phyloP scores from a whole-genome alignment of 2,113 vertebrate genomes.

The Athene noctua region DNA sequence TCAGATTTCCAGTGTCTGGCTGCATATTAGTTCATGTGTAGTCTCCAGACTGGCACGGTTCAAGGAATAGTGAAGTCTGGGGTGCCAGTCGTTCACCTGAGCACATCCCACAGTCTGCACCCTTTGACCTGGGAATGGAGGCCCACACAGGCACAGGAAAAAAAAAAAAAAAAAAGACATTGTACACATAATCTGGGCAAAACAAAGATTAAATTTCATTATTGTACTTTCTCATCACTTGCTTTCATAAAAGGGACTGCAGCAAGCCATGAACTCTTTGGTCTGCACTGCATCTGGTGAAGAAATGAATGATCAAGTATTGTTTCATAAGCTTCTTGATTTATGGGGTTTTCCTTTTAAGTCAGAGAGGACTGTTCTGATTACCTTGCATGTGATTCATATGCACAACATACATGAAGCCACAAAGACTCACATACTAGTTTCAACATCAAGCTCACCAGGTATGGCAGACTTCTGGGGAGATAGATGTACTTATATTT shows the following conservation, averaged over 20 bases:
- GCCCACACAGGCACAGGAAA: neutral
- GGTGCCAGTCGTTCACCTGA: neutral
- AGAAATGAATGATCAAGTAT: neutral
- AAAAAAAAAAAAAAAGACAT: neutral
- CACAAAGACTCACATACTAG: neutral
- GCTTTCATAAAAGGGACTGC: neutral
- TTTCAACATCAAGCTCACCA: neutral
- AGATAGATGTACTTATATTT: neutral
- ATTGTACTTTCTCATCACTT: neutral
- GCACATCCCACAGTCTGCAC: neutral
- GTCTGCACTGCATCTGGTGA: neutral
- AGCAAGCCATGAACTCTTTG: neutral
- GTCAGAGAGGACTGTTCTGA: neutral
- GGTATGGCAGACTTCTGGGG: neutral
- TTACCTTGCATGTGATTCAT: neutral
- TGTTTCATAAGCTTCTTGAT: neutral
- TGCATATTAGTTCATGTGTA: accelerated
- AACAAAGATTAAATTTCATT: neutral
- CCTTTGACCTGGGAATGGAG: neutral
- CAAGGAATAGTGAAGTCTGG: neutral
- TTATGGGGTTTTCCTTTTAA: neutral
- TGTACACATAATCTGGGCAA: neutral
- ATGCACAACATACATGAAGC: neutral
- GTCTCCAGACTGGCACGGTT: neutral
- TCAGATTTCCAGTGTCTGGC: neutral